phyloP scores from a whole-genome alignment of 2,888 invertebrate genomes.

The Limnephilus lunatus region DNA sequence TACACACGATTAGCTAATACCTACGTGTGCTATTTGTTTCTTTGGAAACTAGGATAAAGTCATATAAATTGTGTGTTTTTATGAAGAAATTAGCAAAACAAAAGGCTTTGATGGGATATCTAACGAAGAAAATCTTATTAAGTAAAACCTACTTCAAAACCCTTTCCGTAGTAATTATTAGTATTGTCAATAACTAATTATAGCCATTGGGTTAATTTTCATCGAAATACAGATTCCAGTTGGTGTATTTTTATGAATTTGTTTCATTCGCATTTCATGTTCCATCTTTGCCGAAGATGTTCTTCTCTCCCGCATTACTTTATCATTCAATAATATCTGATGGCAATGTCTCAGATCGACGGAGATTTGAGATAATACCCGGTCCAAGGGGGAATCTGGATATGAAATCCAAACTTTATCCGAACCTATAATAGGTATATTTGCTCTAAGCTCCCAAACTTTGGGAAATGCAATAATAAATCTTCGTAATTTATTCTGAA shows the following conservation, averaged over 20 bases:
- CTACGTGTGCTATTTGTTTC: too few relatives aligned
- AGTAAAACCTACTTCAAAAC: too few relatives aligned
- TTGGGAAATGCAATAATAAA: background rate
- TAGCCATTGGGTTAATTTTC: too few relatives aligned
- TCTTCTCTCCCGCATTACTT: conserved; percentile 20
- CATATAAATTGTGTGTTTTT: too few relatives aligned
- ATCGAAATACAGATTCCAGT: background rate
- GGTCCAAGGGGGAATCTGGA: conserved; percentile 60
- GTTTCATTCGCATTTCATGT: background rate
- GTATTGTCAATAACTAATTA: too few relatives aligned
- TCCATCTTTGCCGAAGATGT: background rate
- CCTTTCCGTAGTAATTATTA: too few relatives aligned
- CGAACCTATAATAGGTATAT: conserved; percentile 30
- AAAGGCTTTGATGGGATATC: too few relatives aligned
- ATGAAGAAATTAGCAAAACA: too few relatives aligned
- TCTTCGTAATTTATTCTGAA: background rate
- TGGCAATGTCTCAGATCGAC: conserved; percentile 52
- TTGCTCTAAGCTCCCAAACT: conserved; percentile 32
- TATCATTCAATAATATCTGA: conserved; percentile 60
- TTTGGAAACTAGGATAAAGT: too few relatives aligned
- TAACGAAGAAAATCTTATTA: too few relatives aligned
- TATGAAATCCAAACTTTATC: conserved; percentile 35
- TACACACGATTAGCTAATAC: too few relatives aligned
- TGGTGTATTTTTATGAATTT: background rate
- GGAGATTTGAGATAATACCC: conserved; percentile 56